Evolutionary conservation across 2,113 vertebrate species (phyloP).

Genomic region (Centropristis striata): DNA sequence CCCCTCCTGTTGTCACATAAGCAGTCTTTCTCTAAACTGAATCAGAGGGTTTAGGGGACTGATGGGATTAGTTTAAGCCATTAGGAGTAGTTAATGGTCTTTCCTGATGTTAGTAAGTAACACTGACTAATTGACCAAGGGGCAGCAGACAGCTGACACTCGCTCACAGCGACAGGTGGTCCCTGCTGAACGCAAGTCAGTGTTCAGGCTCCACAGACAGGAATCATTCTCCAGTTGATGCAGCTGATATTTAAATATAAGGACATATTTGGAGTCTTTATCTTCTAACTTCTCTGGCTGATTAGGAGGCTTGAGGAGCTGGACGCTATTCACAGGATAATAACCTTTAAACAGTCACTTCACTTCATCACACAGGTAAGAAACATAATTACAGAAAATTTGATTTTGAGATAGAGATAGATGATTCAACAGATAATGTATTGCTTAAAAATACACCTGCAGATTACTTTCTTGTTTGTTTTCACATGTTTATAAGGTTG

Average conservation of each 20-base stretch:
- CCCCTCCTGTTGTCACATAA: slow-evolving; percentile 29
- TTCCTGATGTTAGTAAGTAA: slow-evolving; percentile 76
- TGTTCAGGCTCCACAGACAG: background rate
- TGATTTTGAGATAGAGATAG: background rate
- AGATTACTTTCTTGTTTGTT: background rate
- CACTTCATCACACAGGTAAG: slow-evolving; percentile 41
- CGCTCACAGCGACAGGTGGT: slow-evolving; percentile 32
- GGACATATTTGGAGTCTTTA: background rate
- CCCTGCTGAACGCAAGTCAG: background rate
- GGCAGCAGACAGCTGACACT: slow-evolving; percentile 31
- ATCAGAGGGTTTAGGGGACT: slow-evolving; percentile 71
- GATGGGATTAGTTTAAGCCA: slow-evolving; percentile 75
- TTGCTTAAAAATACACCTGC: background rate
- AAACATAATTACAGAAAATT: background rate
- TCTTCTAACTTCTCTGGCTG: slow-evolving; percentile 16
- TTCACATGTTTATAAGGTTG: background rate
- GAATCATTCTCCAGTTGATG: background rate
- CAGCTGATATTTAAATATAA: slow-evolving; percentile 16
- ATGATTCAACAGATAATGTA: too few species aligned
- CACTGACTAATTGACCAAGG: slow-evolving; percentile 52
- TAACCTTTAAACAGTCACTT: background rate
- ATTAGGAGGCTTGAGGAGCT: slow-evolving; percentile 37
- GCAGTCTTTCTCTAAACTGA: slow-evolving; percentile 58
- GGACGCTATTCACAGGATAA: slow-evolving; percentile 32
- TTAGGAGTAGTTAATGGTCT: slow-evolving; percentile 81